These are phyloP conservation scores for Dasysyrphus albostriatus DNA, from an alignment of 2,888 invertebrate species.

Conservation along the genomic window DNA sequence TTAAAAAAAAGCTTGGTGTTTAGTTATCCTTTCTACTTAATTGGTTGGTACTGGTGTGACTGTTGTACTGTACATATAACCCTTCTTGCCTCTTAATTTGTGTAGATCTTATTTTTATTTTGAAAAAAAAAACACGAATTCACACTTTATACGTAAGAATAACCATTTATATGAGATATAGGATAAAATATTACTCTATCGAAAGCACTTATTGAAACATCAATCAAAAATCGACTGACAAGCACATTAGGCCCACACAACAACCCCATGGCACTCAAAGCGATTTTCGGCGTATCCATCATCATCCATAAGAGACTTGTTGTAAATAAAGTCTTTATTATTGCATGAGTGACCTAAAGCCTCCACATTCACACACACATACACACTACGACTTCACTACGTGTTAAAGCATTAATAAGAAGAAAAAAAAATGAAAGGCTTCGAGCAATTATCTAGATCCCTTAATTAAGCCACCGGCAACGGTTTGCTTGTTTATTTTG, in stretches of 20 bases:
- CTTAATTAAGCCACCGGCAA: conserved; percentile 60
- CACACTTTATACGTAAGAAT: background rate
- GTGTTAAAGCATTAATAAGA: background rate
- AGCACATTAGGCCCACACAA: conserved; percentile 57
- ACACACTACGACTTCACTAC: background rate
- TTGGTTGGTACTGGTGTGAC: too few relatives aligned
- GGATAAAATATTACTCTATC: background rate
- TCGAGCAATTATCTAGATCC: conserved; percentile 55
- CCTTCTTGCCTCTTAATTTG: background rate
- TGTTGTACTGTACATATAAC: too few relatives aligned
- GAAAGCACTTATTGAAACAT: conserved; percentile 49
- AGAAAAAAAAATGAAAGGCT: conserved; percentile 33
- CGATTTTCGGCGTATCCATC: conserved; percentile 38
- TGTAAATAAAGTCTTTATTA: conserved; percentile 50
- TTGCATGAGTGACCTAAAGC: background rate
- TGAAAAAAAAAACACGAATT: background rate
- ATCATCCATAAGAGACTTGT: conserved; percentile 38
- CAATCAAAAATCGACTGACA: conserved; percentile 59
- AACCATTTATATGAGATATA: background rate
- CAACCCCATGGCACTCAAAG: conserved; percentile 31
- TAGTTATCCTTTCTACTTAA: too few relatives aligned
- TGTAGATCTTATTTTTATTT: background rate
- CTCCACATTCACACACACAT: background rate
- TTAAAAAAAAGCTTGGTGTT: too few relatives aligned
- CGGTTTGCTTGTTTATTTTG: conserved; percentile 11